phyloP scores from a whole-genome alignment of 2,888 invertebrate species.

The Leuctra nigra region DNA sequence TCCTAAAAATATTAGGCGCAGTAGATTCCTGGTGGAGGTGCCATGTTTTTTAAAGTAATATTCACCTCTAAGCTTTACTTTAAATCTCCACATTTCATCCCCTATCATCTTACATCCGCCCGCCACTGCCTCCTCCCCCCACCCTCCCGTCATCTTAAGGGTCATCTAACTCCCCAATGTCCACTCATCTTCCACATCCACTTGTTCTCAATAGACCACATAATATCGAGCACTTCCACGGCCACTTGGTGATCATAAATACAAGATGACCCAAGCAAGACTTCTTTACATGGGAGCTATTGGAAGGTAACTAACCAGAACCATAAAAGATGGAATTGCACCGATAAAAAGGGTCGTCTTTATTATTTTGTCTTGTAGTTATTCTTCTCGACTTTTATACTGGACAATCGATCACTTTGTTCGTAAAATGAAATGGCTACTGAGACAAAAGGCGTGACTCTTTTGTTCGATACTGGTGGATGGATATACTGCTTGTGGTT shows the following conservation, averaged over 20 bases:
- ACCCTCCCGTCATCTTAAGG: slow-evolving; percentile 2
- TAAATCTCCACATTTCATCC: too few relatives aligned
- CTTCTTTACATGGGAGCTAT: too few relatives aligned
- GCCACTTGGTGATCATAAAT: slow-evolving; percentile 7
- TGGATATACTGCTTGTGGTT: too few relatives aligned
- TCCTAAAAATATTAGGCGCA: too few relatives aligned
- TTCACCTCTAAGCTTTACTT: too few relatives aligned
- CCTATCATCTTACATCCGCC: too few relatives aligned
- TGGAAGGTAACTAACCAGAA: background rate
- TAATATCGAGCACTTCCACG: slow-evolving; percentile 1
- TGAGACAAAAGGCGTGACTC: too few relatives aligned
- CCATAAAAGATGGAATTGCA: background rate
- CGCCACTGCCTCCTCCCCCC: background rate
- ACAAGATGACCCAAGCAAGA: background rate
- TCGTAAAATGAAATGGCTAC: too few relatives aligned
- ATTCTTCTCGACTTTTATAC: background rate
- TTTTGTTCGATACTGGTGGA: too few relatives aligned
- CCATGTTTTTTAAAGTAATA: too few relatives aligned
- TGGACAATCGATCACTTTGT: too few relatives aligned
- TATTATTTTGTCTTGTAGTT: background rate
- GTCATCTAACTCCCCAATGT: slow-evolving; percentile 1
- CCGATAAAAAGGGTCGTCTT: background rate
- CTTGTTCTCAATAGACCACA: background rate
- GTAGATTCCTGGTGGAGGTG: too few relatives aligned
- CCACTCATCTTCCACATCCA: background rate